Evolutionary conservation across 2,113 vertebrate genomes (phyloP), one percentile per base, ranked within the genome.

Genomic region (Alces alces): DNA sequence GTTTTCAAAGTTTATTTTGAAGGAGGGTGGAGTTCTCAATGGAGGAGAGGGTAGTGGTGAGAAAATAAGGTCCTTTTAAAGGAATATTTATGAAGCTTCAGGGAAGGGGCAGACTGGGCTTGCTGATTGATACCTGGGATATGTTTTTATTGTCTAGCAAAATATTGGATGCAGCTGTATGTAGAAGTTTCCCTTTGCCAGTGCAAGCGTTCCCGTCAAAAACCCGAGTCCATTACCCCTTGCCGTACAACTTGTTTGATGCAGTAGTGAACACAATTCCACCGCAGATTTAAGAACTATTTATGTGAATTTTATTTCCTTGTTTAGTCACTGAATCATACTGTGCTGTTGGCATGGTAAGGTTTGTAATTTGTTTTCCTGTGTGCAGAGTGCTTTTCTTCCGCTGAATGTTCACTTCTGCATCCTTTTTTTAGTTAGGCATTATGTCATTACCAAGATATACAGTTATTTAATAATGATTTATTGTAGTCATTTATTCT

Each of bases 391-490:
- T 96, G 80, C 92, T 98, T 97, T 96, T 97, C 96, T 97, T 98
- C 39, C 33, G 92, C 93, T 43, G 66, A 97, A 98, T 97, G 95
- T 5, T 98, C 95, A 98, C 96, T 98, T 98, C 91, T 98, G 78
- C 97, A 93, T 98, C 96, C 97, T 97, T 98, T 97, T 98, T 98
- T 97, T 90, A 87, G 97, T 98, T 98, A 98, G 96, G 98, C 92
- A 96, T 99, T 98, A 98, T 98, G 97, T 98, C 96, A 98, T 98
- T 99, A 97, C 95, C 93, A 98, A 99, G 98, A 99, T 99, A 99
- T 99, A 99, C 96, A 97, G 98, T 98, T 99, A 98, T 99, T 99
- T 99, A 98, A 98, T 98, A 99, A 98, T 98, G 98, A 99, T 99
- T 99, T 99, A 98, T 98, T 98, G 89, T 92, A 97, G 98, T 99